These are phyloP conservation scores for Oreotrochilus melanogaster DNA, from an alignment of 2,113 vertebrate species.

Conservation along the genomic window DNA sequence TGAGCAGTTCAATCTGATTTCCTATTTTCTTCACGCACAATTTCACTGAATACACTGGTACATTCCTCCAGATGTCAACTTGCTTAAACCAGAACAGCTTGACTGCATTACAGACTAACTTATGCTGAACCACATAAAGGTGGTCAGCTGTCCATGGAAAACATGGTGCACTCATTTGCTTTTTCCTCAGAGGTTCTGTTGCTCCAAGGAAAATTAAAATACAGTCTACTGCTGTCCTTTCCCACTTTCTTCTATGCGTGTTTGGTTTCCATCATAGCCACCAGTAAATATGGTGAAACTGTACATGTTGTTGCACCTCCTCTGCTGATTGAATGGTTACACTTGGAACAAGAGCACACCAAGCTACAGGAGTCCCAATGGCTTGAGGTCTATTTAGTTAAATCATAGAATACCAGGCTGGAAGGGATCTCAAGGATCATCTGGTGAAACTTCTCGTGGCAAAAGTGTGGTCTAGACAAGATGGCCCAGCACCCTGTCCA, in stretches of 20 bases:
- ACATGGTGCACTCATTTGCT: not conserved
- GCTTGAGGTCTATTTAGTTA: not conserved
- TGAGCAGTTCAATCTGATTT: slow-evolving; percentile 26
- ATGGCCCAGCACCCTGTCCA: too few relatives aligned
- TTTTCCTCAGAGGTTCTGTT: not conserved
- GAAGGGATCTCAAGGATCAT: too few relatives aligned
- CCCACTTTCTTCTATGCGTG: not conserved
- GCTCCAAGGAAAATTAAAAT: not conserved
- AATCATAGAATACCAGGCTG: too few relatives aligned
- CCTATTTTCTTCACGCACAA: not conserved
- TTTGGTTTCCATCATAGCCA: not conserved
- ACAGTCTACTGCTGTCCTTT: not conserved
- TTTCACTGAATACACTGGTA: slow-evolving; percentile 14
- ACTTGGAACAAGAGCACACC: not conserved
- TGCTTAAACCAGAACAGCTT: not conserved
- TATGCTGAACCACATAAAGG: not conserved
- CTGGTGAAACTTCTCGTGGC: too few relatives aligned
- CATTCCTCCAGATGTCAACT: not conserved
- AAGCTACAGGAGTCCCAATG: not conserved
- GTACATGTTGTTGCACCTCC: not conserved
- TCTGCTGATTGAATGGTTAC: not conserved
- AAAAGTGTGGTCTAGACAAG: too few relatives aligned
- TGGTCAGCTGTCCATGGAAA: not conserved
- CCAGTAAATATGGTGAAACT: not conserved
- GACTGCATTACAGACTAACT: not conserved